phyloP scores from a whole-genome alignment of 2,888 invertebrate genomes.

The Acleris literana region DNA sequence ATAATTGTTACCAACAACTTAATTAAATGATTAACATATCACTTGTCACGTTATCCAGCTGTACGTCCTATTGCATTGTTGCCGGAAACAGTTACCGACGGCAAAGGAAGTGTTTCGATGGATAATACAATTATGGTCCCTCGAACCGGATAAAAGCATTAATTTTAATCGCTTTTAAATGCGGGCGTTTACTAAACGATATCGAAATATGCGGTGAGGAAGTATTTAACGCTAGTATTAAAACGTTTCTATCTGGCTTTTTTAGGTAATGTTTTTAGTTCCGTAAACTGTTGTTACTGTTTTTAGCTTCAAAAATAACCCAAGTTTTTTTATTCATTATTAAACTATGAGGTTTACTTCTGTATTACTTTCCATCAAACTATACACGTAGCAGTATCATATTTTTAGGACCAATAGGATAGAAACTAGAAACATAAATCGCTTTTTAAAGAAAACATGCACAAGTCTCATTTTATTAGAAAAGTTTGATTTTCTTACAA shows the following conservation, averaged over 20 bases:
- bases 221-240: conserved; percentile 1
- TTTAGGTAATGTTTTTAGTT: background rate
- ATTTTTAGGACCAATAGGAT: too few relatives aligned
- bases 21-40: background rate
- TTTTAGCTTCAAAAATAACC: too few relatives aligned
- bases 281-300: too few relatives aligned
- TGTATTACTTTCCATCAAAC: too few relatives aligned
- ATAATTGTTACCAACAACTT: background rate
- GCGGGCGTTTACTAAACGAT: conserved; percentile 15
- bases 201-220: conserved; percentile 19
- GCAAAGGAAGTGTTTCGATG: conserved; percentile 23
- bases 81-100: conserved; percentile 21
- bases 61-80: background rate
- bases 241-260: background rate
- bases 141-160: conserved; percentile 17
- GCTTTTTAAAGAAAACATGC: too few relatives aligned
- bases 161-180: conserved; percentile 26
- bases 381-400: too few relatives aligned
- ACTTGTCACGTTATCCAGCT: background rate
- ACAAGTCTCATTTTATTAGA: too few relatives aligned
- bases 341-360: too few relatives aligned
- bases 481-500: too few relatives aligned
- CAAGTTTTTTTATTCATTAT: too few relatives aligned
- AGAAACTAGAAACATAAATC: too few relatives aligned
- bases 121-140: conserved; percentile 30